Percentiles rank a stretch among this genome's conserved stretches.
phyloP scores from a whole-genome alignment of 2,888 invertebrate species.

The Lampropteryx suffumata region DNA sequence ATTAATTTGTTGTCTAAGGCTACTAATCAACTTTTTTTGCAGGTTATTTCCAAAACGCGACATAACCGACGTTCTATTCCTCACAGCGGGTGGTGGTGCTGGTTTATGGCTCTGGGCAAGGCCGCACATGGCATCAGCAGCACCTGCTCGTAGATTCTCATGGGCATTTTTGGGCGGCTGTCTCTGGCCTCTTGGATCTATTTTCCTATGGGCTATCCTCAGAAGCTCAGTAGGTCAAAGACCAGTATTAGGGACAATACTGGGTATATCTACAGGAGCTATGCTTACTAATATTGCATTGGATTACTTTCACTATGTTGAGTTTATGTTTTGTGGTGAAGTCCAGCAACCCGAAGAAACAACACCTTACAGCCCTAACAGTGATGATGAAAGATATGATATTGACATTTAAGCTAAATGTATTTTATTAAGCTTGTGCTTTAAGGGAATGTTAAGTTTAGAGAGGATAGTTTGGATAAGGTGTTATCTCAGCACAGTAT shows the following conservation, averaged over 20 bases:
- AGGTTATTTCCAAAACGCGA: conserved; percentile 89
- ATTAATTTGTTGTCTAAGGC: not conserved
- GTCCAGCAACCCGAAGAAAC: conserved; percentile 73
- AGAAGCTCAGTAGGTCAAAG: conserved; percentile 90
- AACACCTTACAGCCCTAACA: conserved; percentile 64
- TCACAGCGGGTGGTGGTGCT: conserved; percentile 91
- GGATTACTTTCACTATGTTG: conserved; percentile 85
- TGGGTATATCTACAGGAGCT: conserved; percentile 88
- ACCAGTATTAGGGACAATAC: conserved; percentile 84
- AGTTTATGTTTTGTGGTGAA: conserved; percentile 81
- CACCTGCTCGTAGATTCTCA: conserved; percentile 83
- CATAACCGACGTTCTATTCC: conserved; percentile 90
- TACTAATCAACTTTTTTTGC: conserved; percentile 48
- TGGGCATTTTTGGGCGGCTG: conserved; percentile 91
- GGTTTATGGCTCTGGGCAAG: conserved; percentile 92
- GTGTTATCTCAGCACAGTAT: conserved; percentile 35
- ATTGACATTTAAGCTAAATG: conserved; percentile 62
- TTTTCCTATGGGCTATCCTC: conserved; percentile 93
- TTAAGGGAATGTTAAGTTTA: conserved; percentile 5
- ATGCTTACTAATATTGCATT: conserved; percentile 85
- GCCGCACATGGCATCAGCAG: conserved; percentile 87
- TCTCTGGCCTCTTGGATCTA: conserved; percentile 94
- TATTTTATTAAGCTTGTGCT: not conserved
- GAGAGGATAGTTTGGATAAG: conserved; percentile 39
- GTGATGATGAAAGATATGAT: conserved; percentile 81